phyloP scores from a whole-genome alignment of 2,113 vertebrate genomes.

The Nettapus auritus region DNA sequence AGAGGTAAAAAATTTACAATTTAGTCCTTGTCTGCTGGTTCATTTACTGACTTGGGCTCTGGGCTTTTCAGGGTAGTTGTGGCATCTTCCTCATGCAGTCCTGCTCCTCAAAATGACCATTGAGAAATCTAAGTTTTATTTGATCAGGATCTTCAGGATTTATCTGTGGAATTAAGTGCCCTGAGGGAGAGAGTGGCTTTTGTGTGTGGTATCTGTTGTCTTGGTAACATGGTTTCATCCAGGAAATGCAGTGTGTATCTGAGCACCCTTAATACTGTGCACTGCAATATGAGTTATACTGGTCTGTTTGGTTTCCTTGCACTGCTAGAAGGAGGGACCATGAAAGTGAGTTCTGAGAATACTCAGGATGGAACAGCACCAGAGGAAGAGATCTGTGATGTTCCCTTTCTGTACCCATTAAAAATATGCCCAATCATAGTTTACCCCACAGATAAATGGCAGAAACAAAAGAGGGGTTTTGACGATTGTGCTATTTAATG shows the following conservation, averaged over 20 bases:
- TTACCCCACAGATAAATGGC: constrained; percentile 34
- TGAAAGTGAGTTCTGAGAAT: not conserved
- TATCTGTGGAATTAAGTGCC: not conserved
- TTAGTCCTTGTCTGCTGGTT: not conserved
- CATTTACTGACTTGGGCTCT: not conserved
- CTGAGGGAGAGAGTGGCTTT: not conserved
- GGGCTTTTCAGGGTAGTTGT: not conserved
- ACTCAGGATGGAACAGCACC: not conserved
- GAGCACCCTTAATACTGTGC: not conserved
- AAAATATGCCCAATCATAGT: constrained; percentile 33
- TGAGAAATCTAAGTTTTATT: not conserved
- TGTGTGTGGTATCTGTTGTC: not conserved
- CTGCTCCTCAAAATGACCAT: not conserved
- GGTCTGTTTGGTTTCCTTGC: not conserved
- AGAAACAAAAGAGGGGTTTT: not conserved
- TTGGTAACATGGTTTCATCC: not conserved
- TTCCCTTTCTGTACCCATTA: constrained; percentile 39
- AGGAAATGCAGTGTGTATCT: not conserved
- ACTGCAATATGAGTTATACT: not conserved
- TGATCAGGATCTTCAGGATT: not conserved
- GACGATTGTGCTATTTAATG: not conserved
- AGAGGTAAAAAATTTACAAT: not conserved
- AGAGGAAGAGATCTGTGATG: not conserved
- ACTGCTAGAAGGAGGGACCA: not conserved
- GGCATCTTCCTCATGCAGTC: not conserved